These are phyloP conservation scores for Dinoponera quadriceps DNA, from an alignment of 1,140 invertebrate species.

Conservation along the genomic window DNA sequence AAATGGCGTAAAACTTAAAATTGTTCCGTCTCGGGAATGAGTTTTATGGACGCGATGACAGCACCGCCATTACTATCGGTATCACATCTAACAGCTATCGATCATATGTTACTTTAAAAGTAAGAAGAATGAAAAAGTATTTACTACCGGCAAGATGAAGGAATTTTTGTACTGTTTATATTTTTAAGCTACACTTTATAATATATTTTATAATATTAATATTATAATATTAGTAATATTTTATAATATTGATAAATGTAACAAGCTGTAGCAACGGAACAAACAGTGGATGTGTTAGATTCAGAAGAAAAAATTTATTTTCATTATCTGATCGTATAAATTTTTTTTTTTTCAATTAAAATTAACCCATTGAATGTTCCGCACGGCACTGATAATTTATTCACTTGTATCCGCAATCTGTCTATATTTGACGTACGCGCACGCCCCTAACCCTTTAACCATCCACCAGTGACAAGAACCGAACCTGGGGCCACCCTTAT, in stretches of 20 bases:
- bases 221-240: not conserved
- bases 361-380: slow-evolving; percentile 61
- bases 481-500: slow-evolving; percentile 73
- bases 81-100: slow-evolving; percentile 46
- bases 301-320: not conserved
- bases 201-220: not conserved
- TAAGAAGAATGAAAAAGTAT: slow-evolving; percentile 4
- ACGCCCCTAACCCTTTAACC: slow-evolving; percentile 30
- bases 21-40: slow-evolving; percentile 68
- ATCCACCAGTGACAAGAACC: slow-evolving; percentile 50
- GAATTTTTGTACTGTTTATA: not conserved
- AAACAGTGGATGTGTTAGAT: too few species aligned
- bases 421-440: slow-evolving; percentile 40
- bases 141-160: not conserved
- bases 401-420: slow-evolving; percentile 16
- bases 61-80: slow-evolving; percentile 73
- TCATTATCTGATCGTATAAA: not conserved
- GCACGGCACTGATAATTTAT: slow-evolving; percentile 69
- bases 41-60: slow-evolving; percentile 75
- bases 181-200: too few species aligned
- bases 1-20: slow-evolving; percentile 84
- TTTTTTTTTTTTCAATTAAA: not conserved
- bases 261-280: too few species aligned
- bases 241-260: not conserved
- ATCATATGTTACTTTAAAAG: slow-evolving; percentile 41